Base-by-base conservation (phyloP, 2,888 invertebrate genomes). In the Apodemia duryi region DNA sequence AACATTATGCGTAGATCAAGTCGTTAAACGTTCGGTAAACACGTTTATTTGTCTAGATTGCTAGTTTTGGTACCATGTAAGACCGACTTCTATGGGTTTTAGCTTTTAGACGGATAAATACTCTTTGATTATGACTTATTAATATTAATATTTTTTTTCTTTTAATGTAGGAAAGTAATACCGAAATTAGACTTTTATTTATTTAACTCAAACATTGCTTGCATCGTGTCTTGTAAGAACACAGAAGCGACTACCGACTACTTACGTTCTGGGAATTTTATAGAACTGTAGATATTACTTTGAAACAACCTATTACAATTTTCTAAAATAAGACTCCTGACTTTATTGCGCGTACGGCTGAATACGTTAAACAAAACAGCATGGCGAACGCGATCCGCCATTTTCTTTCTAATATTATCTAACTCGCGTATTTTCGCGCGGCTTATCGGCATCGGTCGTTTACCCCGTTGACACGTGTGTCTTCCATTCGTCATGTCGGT, bases 371-470 rank as follows among this genome's bases (percentile, higher is more conserved):
- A 71, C 69, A 66, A 46, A 52, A 65, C 66, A 65, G 67, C 65
- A 72, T 73, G 71, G 74, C 69, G 78, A 73, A 72, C 72, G 73
- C 74, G 72, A 72, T 78, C 81, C 81, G 82, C 82, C 83, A 86
- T 87, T 82, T 84, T 83, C 75, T 80, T 85, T 86, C 86, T 87
- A 89, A 88, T 88, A 88, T 88, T 88, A 88, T 88, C 86, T 87
- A 86, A 86, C 77, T 78, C 77, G 81, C 79, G 80, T 84, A 81
- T 86, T 88, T 88, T 86, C 76, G 86, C 84, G 82, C 79, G 78
- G 77, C 82, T 88, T 89, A 88, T 88, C 88, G 75, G 68, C 74
- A 74, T 38, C 38, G 87, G 84, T 85, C 86, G 73, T 81, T 82
- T 78, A 86, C 81, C 84, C 74, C 74, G 74, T 64, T 68, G 69